Evolutionary conservation across 92 coral and sea anemone species (phyloP), one percentile per base, ranked within the genome.

Genomic region (Palythoa caribaeorum): DNA sequence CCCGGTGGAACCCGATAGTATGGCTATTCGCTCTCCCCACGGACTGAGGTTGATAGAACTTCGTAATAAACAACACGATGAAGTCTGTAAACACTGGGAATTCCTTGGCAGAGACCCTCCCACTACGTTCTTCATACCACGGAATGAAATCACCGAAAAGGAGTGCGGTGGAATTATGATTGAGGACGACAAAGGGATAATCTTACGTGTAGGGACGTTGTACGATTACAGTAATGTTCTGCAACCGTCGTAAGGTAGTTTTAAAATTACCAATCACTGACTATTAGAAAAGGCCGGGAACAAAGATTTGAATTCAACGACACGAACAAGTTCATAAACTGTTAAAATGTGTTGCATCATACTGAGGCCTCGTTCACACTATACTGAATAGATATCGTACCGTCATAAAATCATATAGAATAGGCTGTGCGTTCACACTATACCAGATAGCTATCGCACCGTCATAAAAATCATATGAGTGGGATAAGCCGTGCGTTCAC

Each of bases 51-150:
- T 97, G 55, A 84, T 97, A 36, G 99, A 97, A 68, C 85, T 95
- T 17, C 96, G 96, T 35, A 84, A 93, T 86, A 93, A 95, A 81
- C 83, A 78, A 88, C 91, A 92, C 88, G 93, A 96, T 19, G 95
- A 95, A 63, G 94, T 97, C 37, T 90, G 83, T 68, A 88, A 91
- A 44, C 96, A 95, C 80, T 95, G 98, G 98, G 99, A 97, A 69
- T 97, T 97, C 87, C 94, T 92, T 5, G 93, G 77, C 20, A 66
- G 90, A 44, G 50, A 88, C 72, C 97, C 96, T 19, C 97, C 98
- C 11, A 70, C 13, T 53, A 83, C 48, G 10, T 95, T 92, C 85
- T 9, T 88, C 53, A 87, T 97, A 20, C 90, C 96, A 60, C 84
- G 92, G 35, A 76, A 88, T 19, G 96, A 94, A 20, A 78, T 90